phyloP scores from a whole-genome alignment of 2,113 vertebrate species.

The Donacobius atricapilla region DNA sequence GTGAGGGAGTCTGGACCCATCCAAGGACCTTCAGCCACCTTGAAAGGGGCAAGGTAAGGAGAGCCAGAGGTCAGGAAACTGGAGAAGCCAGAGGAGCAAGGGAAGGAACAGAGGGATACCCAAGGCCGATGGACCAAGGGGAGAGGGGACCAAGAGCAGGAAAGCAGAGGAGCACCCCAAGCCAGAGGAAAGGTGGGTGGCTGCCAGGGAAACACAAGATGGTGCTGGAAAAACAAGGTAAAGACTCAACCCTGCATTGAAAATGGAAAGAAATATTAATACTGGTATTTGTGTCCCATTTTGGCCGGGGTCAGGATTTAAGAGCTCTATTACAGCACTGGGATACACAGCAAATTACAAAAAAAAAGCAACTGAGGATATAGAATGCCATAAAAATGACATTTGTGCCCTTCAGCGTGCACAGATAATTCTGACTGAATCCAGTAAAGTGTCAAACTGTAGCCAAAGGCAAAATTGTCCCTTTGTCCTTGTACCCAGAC shows the following conservation, averaged over 20 bases:
- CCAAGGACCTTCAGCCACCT: not conserved
- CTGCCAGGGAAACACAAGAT: not conserved
- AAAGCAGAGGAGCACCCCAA: not conserved
- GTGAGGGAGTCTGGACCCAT: not conserved
- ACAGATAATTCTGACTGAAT: constrained; percentile 39
- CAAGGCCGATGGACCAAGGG: fast-evolving
- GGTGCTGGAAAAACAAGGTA: not conserved
- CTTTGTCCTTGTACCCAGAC: constrained; percentile 44
- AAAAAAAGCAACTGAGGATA: not conserved
- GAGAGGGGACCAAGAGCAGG: not conserved
- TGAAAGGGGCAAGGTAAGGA: not conserved
- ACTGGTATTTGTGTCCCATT: not conserved
- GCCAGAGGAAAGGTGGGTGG: not conserved
- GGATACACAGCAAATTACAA: constrained; percentile 1
- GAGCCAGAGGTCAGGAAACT: not conserved
- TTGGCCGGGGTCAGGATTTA: not conserved
- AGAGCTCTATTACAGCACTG: constrained; percentile 14
- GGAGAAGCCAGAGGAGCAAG: not conserved
- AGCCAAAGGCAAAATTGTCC: constrained; percentile 41
- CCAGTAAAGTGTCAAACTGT: constrained; percentile 32
- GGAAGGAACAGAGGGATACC: not conserved
- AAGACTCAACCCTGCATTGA: not conserved
- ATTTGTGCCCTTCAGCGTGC: constrained; percentile 35
- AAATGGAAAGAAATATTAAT: not conserved
- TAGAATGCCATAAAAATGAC: constrained; percentile 31